phyloP scores from a whole-genome alignment of 2,888 invertebrate species.

The Aporophyla nigra region DNA sequence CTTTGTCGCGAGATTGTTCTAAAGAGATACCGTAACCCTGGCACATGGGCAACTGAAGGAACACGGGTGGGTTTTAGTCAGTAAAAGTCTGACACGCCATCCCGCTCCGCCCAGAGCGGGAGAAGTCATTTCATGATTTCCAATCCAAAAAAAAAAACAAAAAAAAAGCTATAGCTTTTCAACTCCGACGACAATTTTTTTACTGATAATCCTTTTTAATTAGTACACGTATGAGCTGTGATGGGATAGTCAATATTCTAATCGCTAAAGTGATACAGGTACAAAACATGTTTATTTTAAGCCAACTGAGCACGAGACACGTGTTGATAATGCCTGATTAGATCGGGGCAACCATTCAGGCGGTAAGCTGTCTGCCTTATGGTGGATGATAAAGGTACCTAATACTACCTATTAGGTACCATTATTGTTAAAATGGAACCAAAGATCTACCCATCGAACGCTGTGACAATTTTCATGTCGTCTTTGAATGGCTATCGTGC shows the following conservation, averaged over 20 bases:
- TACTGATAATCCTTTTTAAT: neutral
- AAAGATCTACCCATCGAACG: no score
- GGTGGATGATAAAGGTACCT: neutral
- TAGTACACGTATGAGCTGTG: no score
- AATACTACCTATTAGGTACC: neutral
- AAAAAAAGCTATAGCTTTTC: neutral
- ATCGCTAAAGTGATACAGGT: conserved; percentile 1
- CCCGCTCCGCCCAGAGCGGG: no score
- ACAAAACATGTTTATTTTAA: conserved; percentile 8
- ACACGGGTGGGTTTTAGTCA: no score
- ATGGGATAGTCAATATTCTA: neutral
- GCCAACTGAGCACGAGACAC: neutral
- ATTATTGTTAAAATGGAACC: no score
- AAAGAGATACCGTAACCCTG: no score
- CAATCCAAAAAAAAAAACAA: no score
- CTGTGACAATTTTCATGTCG: neutral
- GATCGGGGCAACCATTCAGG: conserved; percentile 6
- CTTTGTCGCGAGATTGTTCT: no score
- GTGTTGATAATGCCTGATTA: conserved; percentile 15
- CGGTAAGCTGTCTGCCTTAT: conserved; percentile 6
- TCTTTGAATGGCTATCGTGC: neutral
- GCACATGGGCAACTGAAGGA: no score
- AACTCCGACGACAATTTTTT: neutral
- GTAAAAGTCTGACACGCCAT: no score
- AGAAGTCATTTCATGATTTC: no score